Base-by-base conservation (phyloP, 2,888 invertebrate species). In the Laspeyria flexula region DNA sequence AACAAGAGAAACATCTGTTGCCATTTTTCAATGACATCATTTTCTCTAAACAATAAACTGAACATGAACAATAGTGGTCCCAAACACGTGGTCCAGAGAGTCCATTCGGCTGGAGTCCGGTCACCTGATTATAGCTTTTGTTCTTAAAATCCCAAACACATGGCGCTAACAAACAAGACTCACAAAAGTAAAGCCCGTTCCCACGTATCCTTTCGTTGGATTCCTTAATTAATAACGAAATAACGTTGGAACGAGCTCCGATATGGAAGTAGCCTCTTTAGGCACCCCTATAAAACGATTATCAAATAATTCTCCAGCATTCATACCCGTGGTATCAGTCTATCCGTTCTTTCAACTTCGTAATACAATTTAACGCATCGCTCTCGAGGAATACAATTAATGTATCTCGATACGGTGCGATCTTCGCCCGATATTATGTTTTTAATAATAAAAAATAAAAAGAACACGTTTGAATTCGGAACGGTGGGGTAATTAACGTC, bases 261-360 rank as follows among this genome's bases (percentile, higher is more conserved):
- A 87, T 88, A 89, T 88, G 79, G 85, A 82, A 86, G 90, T 81
- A 85, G 80, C 84, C 79, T 85, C 78, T 84, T 84, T 80, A 79
- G 79, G 77, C 77, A 85, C 85, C 87, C 86, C 83, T 83, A 83
- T 91, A 90, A 90, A 91, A 88, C 90, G 86, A 90, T 91, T 88
- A 90, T 85, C 86, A 85, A 89, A 87, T 86, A 82, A 86, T 83
- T 81, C 84, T 79, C 66, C 73, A 65, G 74, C 81, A 79, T 81
- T 80, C 78, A 79, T 72, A 73, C 73, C 73, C 68, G 73, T 73
- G 79, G 73, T 84, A 85, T 83, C 82, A 77, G 77, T 81, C 77
- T 77, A 79, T 81, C 76, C 77, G 75, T 73, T 75, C 75, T 77
- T 83, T 81, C 79, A 77, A 74, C 65, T 75, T 75, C 60, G 77